Evolutionary conservation across 1,140 invertebrate genomes (phyloP), one percentile per base, ranked within the genome.

Genomic region (Trachelipus rathkii): DNA sequence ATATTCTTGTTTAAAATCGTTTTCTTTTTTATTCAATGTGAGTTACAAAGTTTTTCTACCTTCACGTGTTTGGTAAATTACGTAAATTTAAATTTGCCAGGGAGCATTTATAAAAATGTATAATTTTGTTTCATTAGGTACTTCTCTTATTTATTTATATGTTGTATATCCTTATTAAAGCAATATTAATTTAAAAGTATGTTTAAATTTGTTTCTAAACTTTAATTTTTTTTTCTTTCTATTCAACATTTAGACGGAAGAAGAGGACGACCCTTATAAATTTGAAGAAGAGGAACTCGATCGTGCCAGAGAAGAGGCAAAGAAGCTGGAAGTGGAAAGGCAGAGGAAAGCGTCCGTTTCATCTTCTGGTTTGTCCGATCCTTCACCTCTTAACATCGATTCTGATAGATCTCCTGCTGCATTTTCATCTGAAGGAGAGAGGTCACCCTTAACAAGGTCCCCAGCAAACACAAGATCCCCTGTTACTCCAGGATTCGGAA

Each of bases 241-340:
- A 33, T 33, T 33, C 33, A 33, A 3, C 33, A 33, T 33, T 33
- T 33, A 33, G 91, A 83, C 77, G 75, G 91, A 90, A 44, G 87
- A 91, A 24, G 92, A 91, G 0, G 91, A 92, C 82, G 84, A 90
- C 33, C 91, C 91, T 1, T 91, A 90, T 0, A 91, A 91, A 78
- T 91, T 90, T 83, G 90, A 91, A 84, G 91, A 92, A 82, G 85
- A 86, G 80, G 82, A 83, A 67, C 66, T 83, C 68, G 83, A 84
- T 73, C 82, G 82, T 11, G 83, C 83, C 33, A 90, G 90, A 0
- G 86, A 89, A 78, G 78, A 80, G 72, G 88, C 87, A 45, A 86
- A 89, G 71, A 88, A 89, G 77, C 68, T 81, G 9, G 79, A 81
- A 44, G 79, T 81, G 43, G 79, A 81, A 19, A 73, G 79, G 19